Evolutionary conservation across 2,113 vertebrate genomes (phyloP).

Genomic region (Stigmatopora argus): DNA sequence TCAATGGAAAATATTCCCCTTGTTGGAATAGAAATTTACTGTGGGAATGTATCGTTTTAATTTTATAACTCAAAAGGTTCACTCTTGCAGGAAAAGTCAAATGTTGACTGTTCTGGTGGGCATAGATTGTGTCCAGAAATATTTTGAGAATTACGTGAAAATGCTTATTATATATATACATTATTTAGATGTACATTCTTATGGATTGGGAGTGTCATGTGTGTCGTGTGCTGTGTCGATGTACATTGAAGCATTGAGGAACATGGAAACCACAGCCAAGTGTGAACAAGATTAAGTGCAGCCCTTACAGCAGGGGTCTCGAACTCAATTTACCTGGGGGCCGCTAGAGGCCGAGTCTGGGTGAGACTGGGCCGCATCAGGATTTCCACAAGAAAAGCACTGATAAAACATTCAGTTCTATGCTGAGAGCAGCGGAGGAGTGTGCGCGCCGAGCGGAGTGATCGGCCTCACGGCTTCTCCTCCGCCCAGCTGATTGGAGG

Average conservation of each 20-base stretch:
- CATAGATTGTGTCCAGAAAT: not conserved
- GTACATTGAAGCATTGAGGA: not conserved
- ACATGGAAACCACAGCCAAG: slow-evolving; percentile 22
- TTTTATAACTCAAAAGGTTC: slow-evolving; percentile 9
- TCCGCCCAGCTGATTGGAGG: no score
- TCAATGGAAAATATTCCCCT: slow-evolving; percentile 29
- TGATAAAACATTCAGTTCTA: no score
- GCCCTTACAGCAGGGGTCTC: no score
- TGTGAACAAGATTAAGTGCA: slow-evolving; percentile 15
- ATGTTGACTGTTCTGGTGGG: not conserved
- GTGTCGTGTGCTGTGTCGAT: not conserved
- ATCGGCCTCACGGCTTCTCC: no score
- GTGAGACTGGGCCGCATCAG: no score
- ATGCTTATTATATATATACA: not conserved
- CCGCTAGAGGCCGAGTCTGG: no score
- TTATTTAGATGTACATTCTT: not conserved
- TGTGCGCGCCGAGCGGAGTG: no score
- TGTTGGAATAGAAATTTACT: slow-evolving; percentile 22
- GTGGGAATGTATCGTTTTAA: slow-evolving; percentile 9
- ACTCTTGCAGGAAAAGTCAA: slow-evolving; percentile 6
- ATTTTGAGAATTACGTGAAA: not conserved
- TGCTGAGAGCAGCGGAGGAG: no score
- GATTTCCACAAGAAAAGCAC: no score
- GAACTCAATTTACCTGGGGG: no score
- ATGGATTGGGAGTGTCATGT: not conserved